phyloP scores from a whole-genome alignment of 2,888 invertebrate species.

The Microctonus hyperodae region DNA sequence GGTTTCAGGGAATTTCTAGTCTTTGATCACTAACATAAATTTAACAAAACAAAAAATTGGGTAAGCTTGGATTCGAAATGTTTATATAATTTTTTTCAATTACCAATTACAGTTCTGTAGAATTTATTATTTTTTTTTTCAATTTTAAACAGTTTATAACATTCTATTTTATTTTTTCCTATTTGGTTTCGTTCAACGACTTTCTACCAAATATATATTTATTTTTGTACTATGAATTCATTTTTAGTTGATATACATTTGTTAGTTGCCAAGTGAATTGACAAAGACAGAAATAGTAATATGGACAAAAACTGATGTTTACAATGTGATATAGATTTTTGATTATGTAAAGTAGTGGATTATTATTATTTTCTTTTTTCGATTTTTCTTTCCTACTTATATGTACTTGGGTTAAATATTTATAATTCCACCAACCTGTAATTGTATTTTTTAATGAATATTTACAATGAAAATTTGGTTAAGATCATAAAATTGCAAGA shows the following conservation, averaged over 20 bases:
- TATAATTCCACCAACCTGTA: conserved; percentile 8
- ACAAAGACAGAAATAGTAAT: conserved; percentile 1
- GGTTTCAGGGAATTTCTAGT: conserved; percentile 33
- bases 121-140: background rate
- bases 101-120: background rate
- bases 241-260: conserved; percentile 48
- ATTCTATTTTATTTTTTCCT: too few species aligned
- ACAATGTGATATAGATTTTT: conserved; percentile 17
- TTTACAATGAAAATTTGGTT: background rate
- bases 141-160: background rate
- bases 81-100: background rate
- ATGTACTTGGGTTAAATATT: background rate
- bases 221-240: conserved; percentile 50
- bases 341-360: background rate
- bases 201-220: conserved; percentile 41
- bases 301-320: background rate
- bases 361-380: background rate
- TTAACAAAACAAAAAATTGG: background rate
- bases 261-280: conserved; percentile 32
- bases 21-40: conserved; percentile 19
- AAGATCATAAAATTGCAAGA: conserved; percentile 8
- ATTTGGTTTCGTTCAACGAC: conserved; percentile 15
- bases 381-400: background rate
- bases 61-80: background rate
- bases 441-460: background rate